Percentiles rank a stretch among this genome's conserved stretches.
Conservation (phyloP, 2,797 vertebrate species). For the Pangasius sanitwongsei region DNA sequence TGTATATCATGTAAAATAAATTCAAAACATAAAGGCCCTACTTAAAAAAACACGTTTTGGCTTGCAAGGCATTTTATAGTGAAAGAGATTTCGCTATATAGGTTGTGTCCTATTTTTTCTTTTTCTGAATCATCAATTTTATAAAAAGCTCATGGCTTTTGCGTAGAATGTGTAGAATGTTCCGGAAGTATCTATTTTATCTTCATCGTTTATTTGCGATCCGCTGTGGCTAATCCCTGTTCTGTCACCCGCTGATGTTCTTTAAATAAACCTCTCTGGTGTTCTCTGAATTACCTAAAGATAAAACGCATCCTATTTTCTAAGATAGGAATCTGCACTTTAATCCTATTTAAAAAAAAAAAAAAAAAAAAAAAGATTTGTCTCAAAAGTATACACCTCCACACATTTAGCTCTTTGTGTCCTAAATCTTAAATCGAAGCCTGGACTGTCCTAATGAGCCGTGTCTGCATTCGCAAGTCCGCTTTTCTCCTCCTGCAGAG, state of each 20-base stretch:
- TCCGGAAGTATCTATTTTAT: background rate
- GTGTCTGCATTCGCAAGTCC: background rate
- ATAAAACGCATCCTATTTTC: background rate
- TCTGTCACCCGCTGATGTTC: background rate
- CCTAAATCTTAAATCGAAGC: slow-evolving; percentile 9
- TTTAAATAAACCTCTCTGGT: slow-evolving; percentile 12
- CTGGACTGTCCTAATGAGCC: slow-evolving; percentile 5
- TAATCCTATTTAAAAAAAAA: background rate
- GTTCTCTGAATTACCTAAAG: background rate
- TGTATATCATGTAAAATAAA: background rate
- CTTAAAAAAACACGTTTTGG: background rate
- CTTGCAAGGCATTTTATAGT: background rate
- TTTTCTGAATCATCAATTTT: background rate
- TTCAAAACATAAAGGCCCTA: background rate
- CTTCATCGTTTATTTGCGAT: background rate
- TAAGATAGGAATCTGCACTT: background rate
- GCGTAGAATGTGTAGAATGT: background rate
- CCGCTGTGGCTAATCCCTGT: slow-evolving; percentile 4
- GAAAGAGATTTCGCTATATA: background rate
- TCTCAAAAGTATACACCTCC: background rate
- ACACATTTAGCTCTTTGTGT: background rate
- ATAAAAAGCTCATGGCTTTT: background rate
- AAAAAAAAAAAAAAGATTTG: background rate
- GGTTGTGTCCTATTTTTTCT: background rate
- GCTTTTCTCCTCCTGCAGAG: slow-evolving; percentile 2